Base-by-base conservation (phyloP, 2,113 vertebrate species). In the Progne subis region DNA sequence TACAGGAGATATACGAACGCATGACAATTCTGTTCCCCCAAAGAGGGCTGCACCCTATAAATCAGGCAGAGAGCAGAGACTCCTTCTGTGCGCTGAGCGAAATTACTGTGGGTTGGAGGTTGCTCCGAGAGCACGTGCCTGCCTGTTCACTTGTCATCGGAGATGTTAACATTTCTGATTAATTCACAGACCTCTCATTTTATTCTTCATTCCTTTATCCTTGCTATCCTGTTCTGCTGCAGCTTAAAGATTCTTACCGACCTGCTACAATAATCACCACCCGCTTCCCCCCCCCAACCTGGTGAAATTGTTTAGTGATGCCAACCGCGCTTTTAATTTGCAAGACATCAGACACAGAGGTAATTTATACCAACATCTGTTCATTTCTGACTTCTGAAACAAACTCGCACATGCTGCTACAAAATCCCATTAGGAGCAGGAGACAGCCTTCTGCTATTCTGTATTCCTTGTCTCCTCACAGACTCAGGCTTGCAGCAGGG, bases 301-400 rank as follows among this genome's bases (percentile, higher is more conserved):
- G 96, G 94, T 96, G 92, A 98, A 96, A 98, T 98, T 98, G 98
- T 98, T 99, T 99, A 98, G 98, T 95, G 97, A 99, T 99, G 98
- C 98, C 98, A 98, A 98, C 98, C 98, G 98, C 97, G 98, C 98
- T 98, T 99, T 99, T 99, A 98, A 99, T 99, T 98, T 99, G 98
- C 98, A 98, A 98, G 98, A 98, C 97, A 98, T 98, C 98, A 98
- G 98, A 98, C 97, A 95, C 98, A 97, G 97, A 98, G 98, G 98
- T 98, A 98, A 99, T 99, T 99, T 99, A 99, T 98, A 99, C 98
- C 97, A 99, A 99, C 99, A 99, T 99, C 98, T 99, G 99, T 98
- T 99, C 98, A 98, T 98, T 98, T 98, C 98, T 98, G 98, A 98
- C 98, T 98, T 98, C 98, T 98, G 97, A 99, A 99, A 98, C 98